Percentiles rank a stretch among this genome's conserved stretches.
Conservation (phyloP, 2,797 vertebrate species). For the Bryconaethiops microstoma region DNA sequence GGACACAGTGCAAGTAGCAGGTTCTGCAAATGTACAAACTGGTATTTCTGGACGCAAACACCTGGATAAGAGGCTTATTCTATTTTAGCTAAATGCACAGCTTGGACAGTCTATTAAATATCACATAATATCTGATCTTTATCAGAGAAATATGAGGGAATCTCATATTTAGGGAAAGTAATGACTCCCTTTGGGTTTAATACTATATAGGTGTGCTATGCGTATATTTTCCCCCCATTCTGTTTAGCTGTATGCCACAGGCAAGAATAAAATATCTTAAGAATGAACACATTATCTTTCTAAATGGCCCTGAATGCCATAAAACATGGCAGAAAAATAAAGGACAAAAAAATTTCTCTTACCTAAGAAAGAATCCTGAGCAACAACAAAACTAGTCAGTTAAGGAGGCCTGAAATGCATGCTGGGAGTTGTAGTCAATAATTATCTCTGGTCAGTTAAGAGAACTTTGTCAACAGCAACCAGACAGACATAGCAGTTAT, state of each 20-base stretch:
- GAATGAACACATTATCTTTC: background rate
- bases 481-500: background rate
- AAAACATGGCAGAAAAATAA: background rate
- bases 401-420: slow-evolving; percentile 62
- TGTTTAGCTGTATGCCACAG: background rate
- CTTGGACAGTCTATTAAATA: background rate
- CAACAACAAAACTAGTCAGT: background rate
- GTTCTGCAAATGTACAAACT: background rate
- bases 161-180: background rate
- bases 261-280: background rate
- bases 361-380: background rate
- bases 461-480: background rate
- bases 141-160: background rate
- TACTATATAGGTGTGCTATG: background rate
- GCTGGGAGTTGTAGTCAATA: slow-evolving; percentile 63
- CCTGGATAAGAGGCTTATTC: background rate
- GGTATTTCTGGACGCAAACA: background rate
- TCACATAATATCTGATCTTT: background rate
- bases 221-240: background rate
- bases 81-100: background rate
- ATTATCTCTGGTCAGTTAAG: slow-evolving; percentile 1
- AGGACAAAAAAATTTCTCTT: background rate
- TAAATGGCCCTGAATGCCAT: background rate
- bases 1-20: background rate
- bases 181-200: slow-evolving; percentile 14